Evolutionary conservation across 2,888 invertebrate genomes (phyloP), one percentile per base, ranked within the genome.

Genomic region (Chloroclystis v-ata): DNA sequence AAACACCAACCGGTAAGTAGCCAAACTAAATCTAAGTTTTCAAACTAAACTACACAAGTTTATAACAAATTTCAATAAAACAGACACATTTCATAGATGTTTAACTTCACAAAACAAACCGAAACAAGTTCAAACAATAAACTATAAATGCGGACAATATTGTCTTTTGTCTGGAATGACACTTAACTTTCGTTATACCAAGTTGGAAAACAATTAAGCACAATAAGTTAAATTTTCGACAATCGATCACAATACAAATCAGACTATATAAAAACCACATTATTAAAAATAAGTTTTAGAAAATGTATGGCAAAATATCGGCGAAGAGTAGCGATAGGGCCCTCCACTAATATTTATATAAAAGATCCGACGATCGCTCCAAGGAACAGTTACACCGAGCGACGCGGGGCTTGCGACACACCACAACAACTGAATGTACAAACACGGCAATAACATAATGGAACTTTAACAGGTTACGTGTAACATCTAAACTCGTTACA

Each of bases 121-220:
- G 63, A 61, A 67, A 61, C 59, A 62, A 67, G 61, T 62, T 68
- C 65, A 74, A 77, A 80, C 70, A 76, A 77, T 65, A 63, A 81
- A 81, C 82, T 84, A 87, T 87, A 87, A 87, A 87, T 87, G 86
- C 86, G 75, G 86, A 84, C 85, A 83, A 81, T 70, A 75, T 76
- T 85, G 85, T 86, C 86, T 87, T 86, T 87, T 85, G 80, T 82
- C 82, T 86, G 86, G 86, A 87, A 87, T 87, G 86, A 87, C 82
- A 82, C 82, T 78, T 72, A 72, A 68, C 72, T 68, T 59, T 68
- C 67, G 65, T 64, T 69, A 68, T 57, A 67, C 60, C 56, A 57
- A 71, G 61, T 73, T 77, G 69, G 66, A 66, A 74, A 66, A 69
- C 63, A 61, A 60, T 66, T 71, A 70, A 69, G 61, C 63, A 72